These are phyloP conservation scores for Zosterops hypoxanthus DNA, from an alignment of 2,113 vertebrate genomes.

Conservation along the genomic window DNA sequence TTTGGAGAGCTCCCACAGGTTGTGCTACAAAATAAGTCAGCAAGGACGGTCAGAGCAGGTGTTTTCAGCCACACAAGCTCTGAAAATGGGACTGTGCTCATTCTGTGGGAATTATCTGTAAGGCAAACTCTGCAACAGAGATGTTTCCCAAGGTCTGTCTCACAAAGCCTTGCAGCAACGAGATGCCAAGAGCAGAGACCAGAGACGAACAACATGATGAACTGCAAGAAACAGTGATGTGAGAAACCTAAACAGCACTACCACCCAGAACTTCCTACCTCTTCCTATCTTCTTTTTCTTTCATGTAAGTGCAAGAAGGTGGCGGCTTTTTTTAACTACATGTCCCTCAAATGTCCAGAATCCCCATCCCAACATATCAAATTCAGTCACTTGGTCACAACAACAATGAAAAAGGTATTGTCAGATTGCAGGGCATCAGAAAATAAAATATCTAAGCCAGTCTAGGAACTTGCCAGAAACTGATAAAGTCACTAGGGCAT, in stretches of 20 bases:
- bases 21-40: background rate
- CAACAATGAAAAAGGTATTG: background rate
- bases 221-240: background rate
- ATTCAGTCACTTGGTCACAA: background rate
- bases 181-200: background rate
- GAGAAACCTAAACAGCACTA: background rate
- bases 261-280: background rate
- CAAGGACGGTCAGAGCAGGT: background rate
- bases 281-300: background rate
- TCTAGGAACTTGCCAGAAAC: background rate
- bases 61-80: background rate
- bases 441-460: background rate
- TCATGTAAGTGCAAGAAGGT: background rate
- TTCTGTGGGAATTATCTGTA: background rate
- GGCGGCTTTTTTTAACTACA: background rate
- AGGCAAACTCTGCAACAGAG: background rate
- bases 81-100: background rate
- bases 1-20: background rate
- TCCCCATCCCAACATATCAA: background rate
- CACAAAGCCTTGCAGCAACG: background rate
- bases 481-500: background rate
- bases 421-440: background rate
- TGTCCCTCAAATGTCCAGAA: background rate
- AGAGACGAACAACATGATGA: background rate
- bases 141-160: background rate